phyloP scores from a whole-genome alignment of 2,113 vertebrate genomes.

The Tamias sibiricus region DNA sequence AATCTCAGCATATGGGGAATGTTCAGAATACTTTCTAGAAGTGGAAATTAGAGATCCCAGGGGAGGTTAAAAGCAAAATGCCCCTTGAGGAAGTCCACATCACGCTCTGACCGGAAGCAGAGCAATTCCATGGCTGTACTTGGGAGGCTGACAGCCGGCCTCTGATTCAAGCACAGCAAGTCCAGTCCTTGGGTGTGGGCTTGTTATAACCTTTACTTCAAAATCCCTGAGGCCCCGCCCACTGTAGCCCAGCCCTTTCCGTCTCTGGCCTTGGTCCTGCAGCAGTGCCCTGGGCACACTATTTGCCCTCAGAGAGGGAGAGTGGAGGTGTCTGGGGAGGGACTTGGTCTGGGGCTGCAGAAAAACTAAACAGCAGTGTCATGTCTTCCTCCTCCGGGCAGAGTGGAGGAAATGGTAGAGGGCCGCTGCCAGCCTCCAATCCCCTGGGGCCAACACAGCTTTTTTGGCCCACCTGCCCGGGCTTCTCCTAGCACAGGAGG shows the following conservation, averaged over 20 bases:
- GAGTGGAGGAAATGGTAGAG: slow-evolving; percentile 5
- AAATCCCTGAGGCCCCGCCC: background rate
- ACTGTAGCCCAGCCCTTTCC: slow-evolving; percentile 37
- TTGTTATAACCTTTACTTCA: background rate
- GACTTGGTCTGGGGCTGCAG: slow-evolving; percentile 16
- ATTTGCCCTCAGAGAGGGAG: background rate
- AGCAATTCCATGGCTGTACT: background rate
- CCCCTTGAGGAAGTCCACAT: background rate
- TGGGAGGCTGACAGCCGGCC: background rate
- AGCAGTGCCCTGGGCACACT: background rate
- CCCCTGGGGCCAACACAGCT: background rate
- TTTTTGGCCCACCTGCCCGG: background rate
- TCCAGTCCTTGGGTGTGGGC: background rate
- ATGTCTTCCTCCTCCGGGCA: background rate
- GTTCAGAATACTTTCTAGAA: background rate
- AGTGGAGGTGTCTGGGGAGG: background rate
- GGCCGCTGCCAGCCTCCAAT: slow-evolving; percentile 34
- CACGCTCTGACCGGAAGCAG: background rate
- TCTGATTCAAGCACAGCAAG: background rate
- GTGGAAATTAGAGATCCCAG: background rate
- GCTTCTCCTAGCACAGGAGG: background rate
- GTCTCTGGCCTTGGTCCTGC: background rate
- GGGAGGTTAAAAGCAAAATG: background rate
- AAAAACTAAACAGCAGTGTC: background rate
- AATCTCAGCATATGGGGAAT: background rate